Base-by-base conservation (phyloP, 2,113 vertebrate species). In the Platysteira castanea region DNA sequence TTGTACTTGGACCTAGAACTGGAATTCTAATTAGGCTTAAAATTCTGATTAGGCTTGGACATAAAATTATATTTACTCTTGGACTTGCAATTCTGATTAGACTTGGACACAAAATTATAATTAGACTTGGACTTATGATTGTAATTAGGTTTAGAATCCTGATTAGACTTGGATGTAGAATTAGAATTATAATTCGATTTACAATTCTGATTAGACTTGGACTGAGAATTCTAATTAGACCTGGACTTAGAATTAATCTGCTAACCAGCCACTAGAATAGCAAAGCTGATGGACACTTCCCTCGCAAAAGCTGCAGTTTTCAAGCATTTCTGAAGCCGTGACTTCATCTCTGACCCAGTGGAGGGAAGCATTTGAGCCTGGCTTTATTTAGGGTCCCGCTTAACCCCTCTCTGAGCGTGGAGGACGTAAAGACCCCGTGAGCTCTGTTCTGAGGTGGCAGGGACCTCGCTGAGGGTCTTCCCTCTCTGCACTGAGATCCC, bases 351-450 rank as follows among this genome's bases (percentile, higher is more conserved):
- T 63, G 56, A 69, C 35, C 27, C 57, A 12, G 16, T 2, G 11
- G 28, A 81, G 60, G 35, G 53, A 31, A 4, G 0, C 1, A 0
- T 54, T 80, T 73, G 90, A 87, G 22, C 26, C 17, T 46, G 52
- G 64, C n/a, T 74, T 86, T 86, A 42, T 63, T 94, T 44, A 22
- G 22, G 9, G 59, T 61, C 63, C 49, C 0, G 0, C 53, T 64
- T 65, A 64, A 56, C 17, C 42, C 22, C 0, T 0, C 0, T 2
- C 46, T 30, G 64, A 73, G 27, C 9, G 2, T 13, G 30, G 37
- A 73, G 28, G 4, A 4, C 20, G 21, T 46, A n/a, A 50, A 52
- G 21, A 54, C 14, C 10, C 54, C 1, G 0, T 3, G 15, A 69
- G 39, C 17, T 49, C 54, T 4, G 1, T 65, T 11, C 11, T 16